phyloP scores from a whole-genome alignment of 2,797 vertebrate genomes.

The Thunnus albacares region DNA sequence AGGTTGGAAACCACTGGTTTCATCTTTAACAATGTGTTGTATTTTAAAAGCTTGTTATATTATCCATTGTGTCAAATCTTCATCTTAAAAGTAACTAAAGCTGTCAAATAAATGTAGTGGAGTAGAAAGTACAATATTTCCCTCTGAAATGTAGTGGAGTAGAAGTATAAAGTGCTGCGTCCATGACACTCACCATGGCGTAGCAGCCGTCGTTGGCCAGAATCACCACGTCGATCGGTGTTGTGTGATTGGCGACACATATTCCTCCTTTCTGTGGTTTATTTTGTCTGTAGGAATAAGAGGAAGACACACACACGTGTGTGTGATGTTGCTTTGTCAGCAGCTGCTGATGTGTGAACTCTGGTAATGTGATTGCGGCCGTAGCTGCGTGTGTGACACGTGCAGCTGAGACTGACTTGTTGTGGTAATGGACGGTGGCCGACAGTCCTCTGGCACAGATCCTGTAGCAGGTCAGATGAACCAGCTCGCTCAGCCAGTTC shows the following conservation, averaged over 20 bases:
- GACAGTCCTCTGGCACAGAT: constrained; percentile 94
- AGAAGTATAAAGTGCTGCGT: not conserved
- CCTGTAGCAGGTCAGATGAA: constrained; percentile 94
- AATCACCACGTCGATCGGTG: constrained; percentile 95
- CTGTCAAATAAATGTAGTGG: no score
- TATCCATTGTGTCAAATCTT: no score
- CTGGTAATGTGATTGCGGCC: no score
- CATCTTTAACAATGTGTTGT: no score
- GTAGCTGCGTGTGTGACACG: not conserved
- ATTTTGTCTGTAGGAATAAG: constrained; percentile 88
- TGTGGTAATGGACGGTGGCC: constrained; percentile 93
- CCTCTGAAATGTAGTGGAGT: no score
- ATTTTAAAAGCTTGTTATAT: no score
- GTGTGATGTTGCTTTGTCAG: no score
- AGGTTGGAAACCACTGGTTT: no score
- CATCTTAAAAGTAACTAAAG: no score
- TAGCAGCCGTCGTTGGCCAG: constrained; percentile 97
- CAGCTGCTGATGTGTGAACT: no score
- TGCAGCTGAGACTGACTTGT: constrained; percentile 86
- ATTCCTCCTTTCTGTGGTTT: constrained; percentile 95
- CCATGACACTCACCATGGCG: constrained; percentile 90
- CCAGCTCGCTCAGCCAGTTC: constrained; percentile 91
- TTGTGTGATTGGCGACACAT: constrained; percentile 97
- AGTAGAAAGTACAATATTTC: no score
- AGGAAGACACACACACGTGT: no score